Base-by-base conservation (phyloP, 2,888 invertebrate genomes). In the Drosophila meridionalis region DNA sequence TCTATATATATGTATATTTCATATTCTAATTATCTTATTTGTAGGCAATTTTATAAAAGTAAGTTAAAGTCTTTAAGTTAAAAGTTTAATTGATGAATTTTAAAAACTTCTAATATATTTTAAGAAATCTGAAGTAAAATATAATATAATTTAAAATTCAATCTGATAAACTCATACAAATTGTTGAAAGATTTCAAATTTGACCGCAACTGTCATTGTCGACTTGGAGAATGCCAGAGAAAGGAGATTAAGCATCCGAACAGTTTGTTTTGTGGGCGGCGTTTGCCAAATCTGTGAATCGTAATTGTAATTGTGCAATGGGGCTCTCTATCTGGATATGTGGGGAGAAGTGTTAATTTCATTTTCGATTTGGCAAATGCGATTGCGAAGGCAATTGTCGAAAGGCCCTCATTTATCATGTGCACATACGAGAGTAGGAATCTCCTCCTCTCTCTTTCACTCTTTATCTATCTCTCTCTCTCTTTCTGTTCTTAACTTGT, bases 331-430 rank as follows among this genome's bases (percentile, higher is more conserved):
- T 28, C 28, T 55, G 26, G 53, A 36, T 55, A 14, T 40, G 40
- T 38, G 55, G 60, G 30, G 73, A 59, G 64, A 64, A 71, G 85
- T 84, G 81, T 87, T 91, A 89, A 91, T 91, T 90, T 91, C 88
- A 80, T 84, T 90, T 90, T 88, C 90, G 78, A 89, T 88, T 90
- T 89, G 86, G 78, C 82, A 87, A 83, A 87, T 86, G 83, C 73
- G 80, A 80, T 78, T 90, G 80, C 82, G 82, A 65, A 76, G 89
- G 78, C 89, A 90, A 91, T 89, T 90, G 86, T 83, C 83, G 76
- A 86, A 80, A 87, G 80, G 82, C 82, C 86, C 83, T 86, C 91
- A 91, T 92, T 91, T 91, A 91, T 91, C 91, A 91, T 91, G 86
- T 89, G 80, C 85, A 88, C 81, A 57, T 78, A 55, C 68, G 50